Percentiles rank a stretch among this genome's conserved stretches.
phyloP scores from a whole-genome alignment of 1,140 invertebrate species.

The Calephelis nemesis region DNA sequence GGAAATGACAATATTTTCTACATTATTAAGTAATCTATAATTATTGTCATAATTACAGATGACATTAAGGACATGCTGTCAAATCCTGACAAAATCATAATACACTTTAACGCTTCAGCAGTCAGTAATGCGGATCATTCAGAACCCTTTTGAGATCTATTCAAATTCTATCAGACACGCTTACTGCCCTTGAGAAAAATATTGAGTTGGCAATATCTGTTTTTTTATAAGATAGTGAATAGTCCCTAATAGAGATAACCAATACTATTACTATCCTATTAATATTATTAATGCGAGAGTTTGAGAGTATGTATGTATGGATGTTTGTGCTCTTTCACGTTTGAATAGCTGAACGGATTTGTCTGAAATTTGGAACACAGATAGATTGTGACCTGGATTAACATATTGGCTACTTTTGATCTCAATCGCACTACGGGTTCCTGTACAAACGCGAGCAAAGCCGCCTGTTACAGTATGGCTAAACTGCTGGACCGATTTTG shows the following conservation, averaged over 20 bases:
- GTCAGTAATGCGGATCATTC: neutral
- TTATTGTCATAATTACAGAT: neutral
- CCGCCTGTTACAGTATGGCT: too few relatives aligned
- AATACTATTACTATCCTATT: too few relatives aligned
- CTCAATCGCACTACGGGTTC: too few relatives aligned
- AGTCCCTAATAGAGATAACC: neutral
- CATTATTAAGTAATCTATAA: neutral
- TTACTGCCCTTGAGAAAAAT: constrained; percentile 9
- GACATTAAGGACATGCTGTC: neutral
- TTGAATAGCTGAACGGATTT: too few relatives aligned
- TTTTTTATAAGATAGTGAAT: neutral
- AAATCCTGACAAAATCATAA: neutral
- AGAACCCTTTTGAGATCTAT: constrained; percentile 2
- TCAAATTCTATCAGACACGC: constrained; percentile 9
- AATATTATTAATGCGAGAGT: too few relatives aligned
- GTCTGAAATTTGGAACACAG: too few relatives aligned
- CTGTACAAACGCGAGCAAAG: too few relatives aligned
- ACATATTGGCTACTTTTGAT: too few relatives aligned
- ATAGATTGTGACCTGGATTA: too few relatives aligned
- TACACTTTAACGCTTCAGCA: constrained; percentile 7
- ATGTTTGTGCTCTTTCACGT: too few relatives aligned
- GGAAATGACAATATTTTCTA: neutral
- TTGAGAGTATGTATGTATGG: too few relatives aligned
- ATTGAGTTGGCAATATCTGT: constrained; percentile 4
- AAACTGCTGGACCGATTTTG: too few relatives aligned